Evolutionary conservation across 2,888 invertebrate species (phyloP).

Genomic region (Beris morrisii): DNA sequence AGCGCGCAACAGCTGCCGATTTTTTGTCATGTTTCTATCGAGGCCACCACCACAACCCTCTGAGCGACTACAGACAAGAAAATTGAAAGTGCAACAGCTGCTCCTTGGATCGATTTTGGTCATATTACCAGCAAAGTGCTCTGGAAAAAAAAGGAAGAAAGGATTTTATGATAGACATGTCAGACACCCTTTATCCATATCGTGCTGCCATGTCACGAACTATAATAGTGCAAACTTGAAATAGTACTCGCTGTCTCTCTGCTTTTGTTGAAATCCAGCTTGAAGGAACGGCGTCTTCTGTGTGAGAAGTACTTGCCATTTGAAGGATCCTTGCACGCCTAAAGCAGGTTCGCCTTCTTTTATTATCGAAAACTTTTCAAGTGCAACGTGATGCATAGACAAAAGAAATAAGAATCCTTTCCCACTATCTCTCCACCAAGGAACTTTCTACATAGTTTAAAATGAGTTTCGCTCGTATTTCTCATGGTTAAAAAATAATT

Average conservation of each 20-base stretch:
- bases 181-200: too few relatives aligned
- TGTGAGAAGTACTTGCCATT: constrained; percentile 9
- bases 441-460: too few relatives aligned
- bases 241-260: too few relatives aligned
- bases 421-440: background rate
- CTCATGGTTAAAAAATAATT: too few relatives aligned
- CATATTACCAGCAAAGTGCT: constrained; percentile 15
- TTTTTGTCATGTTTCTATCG: background rate
- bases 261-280: too few relatives aligned
- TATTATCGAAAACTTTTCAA: constrained; percentile 12
- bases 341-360: background rate
- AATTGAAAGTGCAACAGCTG: constrained; percentile 24
- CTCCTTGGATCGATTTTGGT: constrained; percentile 19
- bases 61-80: constrained; percentile 3
- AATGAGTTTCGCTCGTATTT: too few relatives aligned
- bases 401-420: background rate
- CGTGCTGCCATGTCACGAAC: too few relatives aligned
- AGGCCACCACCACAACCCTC: too few relatives aligned
- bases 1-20: constrained; percentile 14
- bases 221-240: too few relatives aligned
- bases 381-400: constrained; percentile 12
- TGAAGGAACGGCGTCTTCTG: background rate
- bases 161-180: too few relatives aligned
- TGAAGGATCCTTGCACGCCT: background rate
- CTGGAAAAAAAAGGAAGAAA: background rate